A percentile compares a stretch with the other conserved stretches of the same genome.
These are phyloP conservation scores for Scopus umbretta DNA, from an alignment of 2,113 vertebrate species.

Conservation along the genomic window DNA sequence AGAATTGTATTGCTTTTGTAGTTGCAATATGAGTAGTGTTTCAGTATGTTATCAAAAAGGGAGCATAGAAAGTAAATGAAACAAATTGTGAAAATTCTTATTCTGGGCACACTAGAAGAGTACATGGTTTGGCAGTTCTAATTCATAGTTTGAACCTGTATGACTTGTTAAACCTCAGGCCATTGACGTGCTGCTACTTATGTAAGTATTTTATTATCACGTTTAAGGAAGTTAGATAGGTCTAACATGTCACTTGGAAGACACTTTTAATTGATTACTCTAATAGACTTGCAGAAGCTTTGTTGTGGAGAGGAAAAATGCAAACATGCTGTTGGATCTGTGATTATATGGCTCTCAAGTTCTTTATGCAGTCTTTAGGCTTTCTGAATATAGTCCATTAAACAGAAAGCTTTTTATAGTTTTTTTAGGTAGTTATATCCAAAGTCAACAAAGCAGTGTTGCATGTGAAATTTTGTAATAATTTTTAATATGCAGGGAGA, in stretches of 20 bases:
- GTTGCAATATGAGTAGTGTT: not conserved
- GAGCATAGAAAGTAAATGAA: not conserved
- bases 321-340: not conserved
- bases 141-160: not conserved
- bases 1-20: not conserved
- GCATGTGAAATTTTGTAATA: not conserved
- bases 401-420: not conserved
- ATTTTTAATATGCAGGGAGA: not conserved
- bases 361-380: not conserved
- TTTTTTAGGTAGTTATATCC: not conserved
- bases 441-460: not conserved
- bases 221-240: not conserved
- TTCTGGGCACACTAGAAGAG: not conserved
- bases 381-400: not conserved
- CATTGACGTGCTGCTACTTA: not conserved
- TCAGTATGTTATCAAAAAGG: not conserved
- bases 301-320: not conserved
- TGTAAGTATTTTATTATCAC: not conserved
- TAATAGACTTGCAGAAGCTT: not conserved
- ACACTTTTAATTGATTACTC: not conserved
- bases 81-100: not conserved
- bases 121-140: not conserved
- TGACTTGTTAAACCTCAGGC: not conserved
- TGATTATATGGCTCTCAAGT: not conserved
- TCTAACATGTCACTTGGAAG: not conserved